Base-by-base conservation (phyloP, 2,888 invertebrate genomes). In the Drosophila neonasuta region DNA sequence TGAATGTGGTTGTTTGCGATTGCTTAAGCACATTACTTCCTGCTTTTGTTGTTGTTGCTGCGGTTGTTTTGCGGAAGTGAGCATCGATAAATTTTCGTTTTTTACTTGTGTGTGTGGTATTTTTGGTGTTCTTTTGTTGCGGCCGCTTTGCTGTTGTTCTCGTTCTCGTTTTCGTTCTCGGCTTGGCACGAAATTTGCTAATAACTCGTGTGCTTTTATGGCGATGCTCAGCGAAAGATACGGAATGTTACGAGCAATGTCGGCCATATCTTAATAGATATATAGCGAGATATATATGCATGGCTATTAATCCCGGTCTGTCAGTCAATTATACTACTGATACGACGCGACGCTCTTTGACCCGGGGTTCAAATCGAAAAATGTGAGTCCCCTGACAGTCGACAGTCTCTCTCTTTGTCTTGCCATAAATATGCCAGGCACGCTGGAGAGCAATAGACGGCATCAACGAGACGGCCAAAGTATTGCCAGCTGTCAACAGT, bases 51-150 rank as follows among this genome's bases (percentile, higher is more conserved):
- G 48, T 54, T 73, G 66, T 32, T 32, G 20, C 29, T 52, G 56
- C 55, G 73, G 76, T 70, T 71, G 60, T 66, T 66, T 79, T 79
- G 68, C 84, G 82, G 82, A 86, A 81, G 85, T 79, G 67, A 58
- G 69, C 74, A 66, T 74, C 81, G 71, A 82, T 82, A 86, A 84
- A 86, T 81, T 73, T 68, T 84, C 82, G 77, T 84, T 84, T 82
- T 86, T 85, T 82, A 84, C 63, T 71, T 32, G 54, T 32, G 52
- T 32, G 52, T 60, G 67, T 54, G 56, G 50, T 54, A 42, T 72
- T 60, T 66, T 46, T 48, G 45, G 48, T 42, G 44, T 51, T 56
- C 8, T 46, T 55, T 29, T 29, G 50, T 60, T 59, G 34, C 39
- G 29, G 36, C 52, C 67, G 20, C 54, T 63, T 41, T 51, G 48